Base-by-base conservation (phyloP, 2,113 vertebrate genomes). In the Columba livia region DNA sequence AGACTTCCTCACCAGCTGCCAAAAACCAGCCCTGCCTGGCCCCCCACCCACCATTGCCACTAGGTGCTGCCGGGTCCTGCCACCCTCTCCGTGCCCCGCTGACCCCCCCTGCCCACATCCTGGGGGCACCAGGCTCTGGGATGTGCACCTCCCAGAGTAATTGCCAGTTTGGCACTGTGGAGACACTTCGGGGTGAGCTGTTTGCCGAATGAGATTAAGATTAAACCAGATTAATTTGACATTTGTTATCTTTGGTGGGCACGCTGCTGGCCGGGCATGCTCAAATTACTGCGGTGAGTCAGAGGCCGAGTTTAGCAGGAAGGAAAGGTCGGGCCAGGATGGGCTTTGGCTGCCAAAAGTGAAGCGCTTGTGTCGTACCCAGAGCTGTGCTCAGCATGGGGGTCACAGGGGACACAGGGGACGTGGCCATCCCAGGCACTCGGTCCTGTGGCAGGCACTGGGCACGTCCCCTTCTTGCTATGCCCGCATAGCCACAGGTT, bases 201-300 rank as follows among this genome's bases (percentile, higher is more conserved):
- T 32, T 23, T 2, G 10, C 5, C 70, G 28, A 36, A 40, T 0
- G 65, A 44, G 73, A 60, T 60, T 5, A 60, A n/a, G 67, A 9
- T 47, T 11, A 40, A 51, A 21, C 2, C 0, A 5, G 40, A 20
- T 70, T 31, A 15, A 44, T 56, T 12, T 0, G 3, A 16, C 0
- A 0, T 38, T 32, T 71, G 48, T 67, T 62, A 23, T 75, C n/a
- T n/a, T 6, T 8, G 90, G 61, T 26, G 89, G 86, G 73, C 57
- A 25, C 9, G 2, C 40, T 25, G 23, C 42, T 44, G 42, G 42
- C 42, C 42, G 16, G 42, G 42, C 42, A 17, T 7, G 0, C 31
- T 10, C 2, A 28, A 69, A 44, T 56, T 10, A 10, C 72, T 2
- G 77, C 15, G 1, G 19, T 31, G 94, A 80, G 54, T 51, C 80